A percentile compares a stretch with the other conserved stretches of the same genome.
Evolutionary conservation across 2,888 invertebrate species (phyloP).

Genomic region (Nipponacmea schrenckii): DNA sequence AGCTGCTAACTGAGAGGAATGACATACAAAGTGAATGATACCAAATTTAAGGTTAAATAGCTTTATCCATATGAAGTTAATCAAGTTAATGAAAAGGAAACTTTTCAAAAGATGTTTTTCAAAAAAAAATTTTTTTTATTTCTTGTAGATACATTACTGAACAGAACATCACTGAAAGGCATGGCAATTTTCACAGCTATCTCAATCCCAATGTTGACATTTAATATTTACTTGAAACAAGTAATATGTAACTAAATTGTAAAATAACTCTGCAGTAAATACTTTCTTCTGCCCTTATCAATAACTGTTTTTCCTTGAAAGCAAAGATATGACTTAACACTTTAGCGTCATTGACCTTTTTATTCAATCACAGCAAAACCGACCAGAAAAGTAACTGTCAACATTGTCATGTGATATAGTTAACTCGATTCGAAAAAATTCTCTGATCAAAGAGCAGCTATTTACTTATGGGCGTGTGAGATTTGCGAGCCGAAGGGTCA

Average conservation of each 20-base stretch:
- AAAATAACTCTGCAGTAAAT: background rate
- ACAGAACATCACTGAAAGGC: too few species aligned
- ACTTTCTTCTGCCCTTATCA: background rate
- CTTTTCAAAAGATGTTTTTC: too few species aligned
- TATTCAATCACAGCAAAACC: background rate
- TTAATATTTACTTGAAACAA: too few species aligned
- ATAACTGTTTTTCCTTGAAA: constrained; percentile 1
- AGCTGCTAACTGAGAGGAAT: too few species aligned
- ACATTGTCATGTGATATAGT: constrained; percentile 1
- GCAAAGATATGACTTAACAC: constrained; percentile 9
- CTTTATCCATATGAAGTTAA: too few species aligned
- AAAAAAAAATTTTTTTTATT: too few species aligned
- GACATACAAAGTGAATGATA: too few species aligned
- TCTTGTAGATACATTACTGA: too few species aligned
- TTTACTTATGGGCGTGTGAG: constrained; percentile 25
- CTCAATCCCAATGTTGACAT: too few species aligned
- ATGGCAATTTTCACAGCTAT: too few species aligned
- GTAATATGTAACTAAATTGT: background rate
- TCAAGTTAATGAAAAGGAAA: too few species aligned
- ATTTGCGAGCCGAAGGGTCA: constrained; percentile 13
- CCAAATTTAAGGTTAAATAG: too few species aligned
- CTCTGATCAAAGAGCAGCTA: constrained; percentile 22
- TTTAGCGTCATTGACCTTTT: background rate
- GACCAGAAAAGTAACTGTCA: background rate
- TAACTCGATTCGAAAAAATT: constrained; percentile 5